Evolutionary conservation across 2,888 invertebrate species (phyloP).

Genomic region (Agriotes lineatus): DNA sequence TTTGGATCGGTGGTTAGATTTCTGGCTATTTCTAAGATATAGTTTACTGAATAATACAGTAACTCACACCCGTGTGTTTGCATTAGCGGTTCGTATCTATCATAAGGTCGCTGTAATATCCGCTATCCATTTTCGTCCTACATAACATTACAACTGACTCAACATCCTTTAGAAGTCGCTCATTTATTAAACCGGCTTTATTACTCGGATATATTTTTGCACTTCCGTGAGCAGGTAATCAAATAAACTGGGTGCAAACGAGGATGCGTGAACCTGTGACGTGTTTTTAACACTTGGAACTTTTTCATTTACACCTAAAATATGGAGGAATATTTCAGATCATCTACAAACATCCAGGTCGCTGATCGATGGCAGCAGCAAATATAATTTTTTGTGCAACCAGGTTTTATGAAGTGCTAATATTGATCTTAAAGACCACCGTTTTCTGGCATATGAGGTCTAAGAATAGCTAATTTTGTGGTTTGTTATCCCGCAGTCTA

Average conservation of each 20-base stretch:
- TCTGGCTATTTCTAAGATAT: too few relatives aligned
- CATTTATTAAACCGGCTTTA: neutral
- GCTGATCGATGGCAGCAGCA: too few relatives aligned
- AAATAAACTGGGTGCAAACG: constrained; percentile 3
- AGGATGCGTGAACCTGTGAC: constrained; percentile 7
- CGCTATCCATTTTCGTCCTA: too few relatives aligned
- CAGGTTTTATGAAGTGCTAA: neutral
- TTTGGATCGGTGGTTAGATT: too few relatives aligned
- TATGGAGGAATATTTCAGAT: too few relatives aligned
- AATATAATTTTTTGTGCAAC: neutral
- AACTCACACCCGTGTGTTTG: too few relatives aligned
- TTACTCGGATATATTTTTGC: neutral
- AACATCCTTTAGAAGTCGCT: neutral
- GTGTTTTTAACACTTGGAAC: constrained; percentile 9
- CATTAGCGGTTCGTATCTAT: too few relatives aligned
- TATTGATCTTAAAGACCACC: neutral
- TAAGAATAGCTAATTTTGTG: constrained; percentile 5
- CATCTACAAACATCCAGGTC: too few relatives aligned
- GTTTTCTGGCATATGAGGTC: neutral
- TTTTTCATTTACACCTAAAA: neutral
- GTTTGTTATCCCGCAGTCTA: neutral
- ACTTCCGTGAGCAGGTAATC: constrained; percentile 13
- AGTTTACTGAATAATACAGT: too few relatives aligned
- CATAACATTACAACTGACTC: too few relatives aligned
- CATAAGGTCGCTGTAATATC: too few relatives aligned